Evolutionary conservation across 2,888 invertebrate genomes (phyloP).

Genomic region (Chloromyia formosa): DNA sequence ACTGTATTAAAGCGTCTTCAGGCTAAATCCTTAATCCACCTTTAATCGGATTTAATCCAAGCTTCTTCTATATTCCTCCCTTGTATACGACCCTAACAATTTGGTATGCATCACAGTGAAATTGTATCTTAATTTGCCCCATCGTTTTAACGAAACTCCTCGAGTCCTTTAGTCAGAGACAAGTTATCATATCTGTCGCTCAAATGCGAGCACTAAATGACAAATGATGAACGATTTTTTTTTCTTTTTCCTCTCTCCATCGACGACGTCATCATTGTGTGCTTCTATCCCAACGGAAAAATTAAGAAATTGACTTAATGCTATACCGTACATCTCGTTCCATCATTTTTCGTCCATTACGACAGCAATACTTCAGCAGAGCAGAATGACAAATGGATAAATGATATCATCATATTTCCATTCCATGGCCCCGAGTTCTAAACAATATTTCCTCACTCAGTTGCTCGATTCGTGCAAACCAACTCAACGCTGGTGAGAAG

Average conservation of each 20-base stretch:
- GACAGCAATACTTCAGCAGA: neutral
- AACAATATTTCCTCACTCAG: constrained; percentile 11
- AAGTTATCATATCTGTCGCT: neutral
- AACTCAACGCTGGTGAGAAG: neutral
- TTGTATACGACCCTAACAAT: neutral
- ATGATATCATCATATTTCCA: constrained; percentile 30
- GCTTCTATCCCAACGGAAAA: constrained; percentile 19
- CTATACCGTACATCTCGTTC: neutral
- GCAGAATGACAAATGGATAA: constrained; percentile 20
- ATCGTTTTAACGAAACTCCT: neutral
- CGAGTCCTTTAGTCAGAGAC: neutral
- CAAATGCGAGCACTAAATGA: neutral
- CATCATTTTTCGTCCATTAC: constrained; percentile 19
- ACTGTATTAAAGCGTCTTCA: no score
- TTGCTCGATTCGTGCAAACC: neutral
- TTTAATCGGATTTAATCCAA: neutral
- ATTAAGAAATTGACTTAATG: constrained; percentile 29
- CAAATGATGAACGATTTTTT: constrained; percentile 5
- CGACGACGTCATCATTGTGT: neutral
- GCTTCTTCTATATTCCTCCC: neutral
- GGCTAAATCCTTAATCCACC: neutral
- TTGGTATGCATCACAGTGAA: constrained; percentile 18
- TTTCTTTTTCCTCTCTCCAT: neutral
- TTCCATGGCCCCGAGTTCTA: neutral
- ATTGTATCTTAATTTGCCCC: constrained; percentile 22